phyloP scores from a whole-genome alignment of 2,888 invertebrate genomes.

The Limulus polyphemus region DNA sequence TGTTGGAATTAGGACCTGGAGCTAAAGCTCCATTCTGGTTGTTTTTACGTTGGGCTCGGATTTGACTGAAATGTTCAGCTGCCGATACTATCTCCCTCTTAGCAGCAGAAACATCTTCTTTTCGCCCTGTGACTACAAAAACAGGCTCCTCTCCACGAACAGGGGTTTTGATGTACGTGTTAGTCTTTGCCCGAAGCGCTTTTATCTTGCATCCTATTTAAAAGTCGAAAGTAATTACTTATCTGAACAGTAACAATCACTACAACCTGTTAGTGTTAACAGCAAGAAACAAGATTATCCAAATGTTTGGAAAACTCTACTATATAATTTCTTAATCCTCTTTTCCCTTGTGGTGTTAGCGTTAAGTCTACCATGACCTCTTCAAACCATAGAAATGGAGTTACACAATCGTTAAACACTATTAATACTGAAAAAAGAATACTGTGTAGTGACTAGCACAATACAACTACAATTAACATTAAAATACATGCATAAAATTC shows the following conservation, averaged over 20 bases:
- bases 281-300: background rate
- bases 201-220: conserved; percentile 95
- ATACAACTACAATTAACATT: too few species aligned
- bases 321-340: too few species aligned
- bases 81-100: conserved; percentile 95
- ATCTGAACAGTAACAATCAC: conserved; percentile 4
- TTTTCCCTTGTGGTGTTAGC: too few species aligned
- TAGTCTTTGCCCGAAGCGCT: conserved; percentile 94
- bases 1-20: conserved; percentile 26
- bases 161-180: conserved; percentile 99
- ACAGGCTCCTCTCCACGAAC: conserved; percentile 97
- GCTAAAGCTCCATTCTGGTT: conserved; percentile 41
- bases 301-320: too few species aligned
- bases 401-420: too few species aligned
- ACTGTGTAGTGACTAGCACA: too few species aligned
- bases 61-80: conserved; percentile 97
- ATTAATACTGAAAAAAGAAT: too few species aligned
- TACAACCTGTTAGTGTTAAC: background rate
- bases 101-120: conserved; percentile 93
- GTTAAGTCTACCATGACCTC: too few species aligned
- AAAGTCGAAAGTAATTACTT: background rate
- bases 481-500: too few species aligned
- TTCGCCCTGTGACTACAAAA: conserved; percentile 96
- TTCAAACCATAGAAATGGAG: too few species aligned
- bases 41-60: conserved; percentile 81